Conservation (phyloP, 1,140 invertebrate species). For the Thereuonema tuberculata region DNA sequence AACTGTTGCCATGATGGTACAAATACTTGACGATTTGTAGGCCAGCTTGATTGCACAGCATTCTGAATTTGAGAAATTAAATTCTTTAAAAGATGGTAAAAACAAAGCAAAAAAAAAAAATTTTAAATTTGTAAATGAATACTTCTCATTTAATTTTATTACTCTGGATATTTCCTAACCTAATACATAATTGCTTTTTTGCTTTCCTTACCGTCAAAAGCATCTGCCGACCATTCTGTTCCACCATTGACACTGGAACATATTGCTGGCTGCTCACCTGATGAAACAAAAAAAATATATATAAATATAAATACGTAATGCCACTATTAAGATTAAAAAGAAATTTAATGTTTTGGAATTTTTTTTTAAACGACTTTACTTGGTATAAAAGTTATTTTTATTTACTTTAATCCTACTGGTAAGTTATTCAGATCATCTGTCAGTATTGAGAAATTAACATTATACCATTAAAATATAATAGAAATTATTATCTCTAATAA, state of each 20-base stretch:
- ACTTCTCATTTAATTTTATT: too few relatives aligned
- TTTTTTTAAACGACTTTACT: too few relatives aligned
- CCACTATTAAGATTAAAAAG: neutral
- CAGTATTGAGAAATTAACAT: too few relatives aligned
- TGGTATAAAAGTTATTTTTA: too few relatives aligned
- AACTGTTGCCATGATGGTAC: conserved; percentile 78
- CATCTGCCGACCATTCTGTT: conserved; percentile 40
- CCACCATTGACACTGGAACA: conserved; percentile 82
- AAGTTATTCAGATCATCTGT: too few relatives aligned
- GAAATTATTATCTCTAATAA: too few relatives aligned
- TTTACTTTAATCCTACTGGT: too few relatives aligned
- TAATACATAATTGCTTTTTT: too few relatives aligned
- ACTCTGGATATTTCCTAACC: too few relatives aligned
- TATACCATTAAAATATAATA: too few relatives aligned
- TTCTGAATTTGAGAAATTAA: conserved; percentile 40
- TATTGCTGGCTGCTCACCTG: conserved; percentile 53
- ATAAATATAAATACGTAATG: neutral
- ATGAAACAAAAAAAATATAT: conserved; percentile 8
- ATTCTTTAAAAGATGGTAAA: conserved; percentile 3
- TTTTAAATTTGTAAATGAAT: conserved; percentile 2
- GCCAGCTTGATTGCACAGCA: conserved; percentile 61
- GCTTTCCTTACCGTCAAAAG: conserved; percentile 36
- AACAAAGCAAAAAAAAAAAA: neutral
- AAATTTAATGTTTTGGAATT: neutral
- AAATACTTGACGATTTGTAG: conserved; percentile 54